Evolutionary conservation across 1,140 invertebrate species (phyloP), one percentile per base, ranked within the genome.

Genomic region (Drosophila littoralis): DNA sequence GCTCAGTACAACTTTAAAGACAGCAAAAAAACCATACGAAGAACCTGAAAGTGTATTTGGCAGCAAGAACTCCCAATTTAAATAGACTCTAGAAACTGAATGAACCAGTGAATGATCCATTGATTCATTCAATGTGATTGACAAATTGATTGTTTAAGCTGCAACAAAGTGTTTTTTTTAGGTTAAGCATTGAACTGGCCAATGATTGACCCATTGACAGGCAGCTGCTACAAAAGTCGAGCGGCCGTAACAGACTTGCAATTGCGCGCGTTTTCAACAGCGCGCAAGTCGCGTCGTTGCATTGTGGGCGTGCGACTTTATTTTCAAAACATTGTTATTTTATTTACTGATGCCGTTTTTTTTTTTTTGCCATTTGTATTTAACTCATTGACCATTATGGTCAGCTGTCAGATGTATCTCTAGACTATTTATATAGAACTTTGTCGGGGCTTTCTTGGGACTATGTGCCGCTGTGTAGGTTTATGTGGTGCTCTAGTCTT

Each of bases 91-190:
- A n/a, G 15, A 43, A 70, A 28, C 50, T 58, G 46, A 22, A 12
- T 58, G 4, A 9, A 48, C 6, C 54, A 36, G 65, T 46, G 45
- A 75, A 5, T 28, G 22, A 28, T 28, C 22, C 22, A 28, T 28
- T 28, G 3, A 28, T 5, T 28, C 22, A 28, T 28, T 28, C 22
- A 28, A 28, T 78, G 72, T 79, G 75, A 86, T 81, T 86, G 82
- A 86, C 82, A 86, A 85, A 85, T 86, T 77, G 68, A 57, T 82
- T 77, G 64, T 22, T 46, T 68, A 45, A 50, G 42, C 51, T 40
- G 54, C 38, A 82, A 69, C 74, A 67, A 71, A 86, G 67, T 65
- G 57, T 64, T 86, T 40, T 22, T 63, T 63, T 79, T 75, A 75
- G 82, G 75, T 58, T 83, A 69, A 55, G 63, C 78, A 78, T 81